A percentile compares a stretch with the other conserved stretches of the same genome.
Evolutionary conservation across 2,888 invertebrate species (phyloP).

Genomic region (Empis livida): DNA sequence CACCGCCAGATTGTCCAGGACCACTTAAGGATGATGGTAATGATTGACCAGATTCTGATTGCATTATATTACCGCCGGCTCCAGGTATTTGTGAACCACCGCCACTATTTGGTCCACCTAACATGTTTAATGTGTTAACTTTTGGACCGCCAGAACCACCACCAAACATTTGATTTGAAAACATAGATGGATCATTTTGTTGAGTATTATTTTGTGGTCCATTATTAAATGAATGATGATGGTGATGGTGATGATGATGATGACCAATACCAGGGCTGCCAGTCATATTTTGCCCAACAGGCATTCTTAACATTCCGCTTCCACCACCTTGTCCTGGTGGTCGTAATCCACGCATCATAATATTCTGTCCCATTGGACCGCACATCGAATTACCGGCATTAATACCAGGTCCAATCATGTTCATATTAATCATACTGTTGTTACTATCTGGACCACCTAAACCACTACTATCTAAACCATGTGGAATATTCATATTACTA

Average conservation of each 20-base stretch:
- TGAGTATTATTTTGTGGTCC: slow-evolving; percentile 17
- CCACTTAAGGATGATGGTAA: slow-evolving; percentile 69
- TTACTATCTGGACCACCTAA: slow-evolving; percentile 27
- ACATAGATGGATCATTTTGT: slow-evolving; percentile 20
- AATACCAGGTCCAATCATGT: slow-evolving; percentile 12
- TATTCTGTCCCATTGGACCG: slow-evolving; percentile 21
- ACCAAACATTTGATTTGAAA: slow-evolving; percentile 39
- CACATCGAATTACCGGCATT: slow-evolving; percentile 15
- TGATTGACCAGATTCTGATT: slow-evolving; percentile 56
- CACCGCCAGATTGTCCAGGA: slow-evolving; percentile 21
- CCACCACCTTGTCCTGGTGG: slow-evolving; percentile 29
- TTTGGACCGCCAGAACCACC: slow-evolving; percentile 19
- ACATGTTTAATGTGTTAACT: not conserved
- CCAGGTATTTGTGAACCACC: slow-evolving; percentile 11
- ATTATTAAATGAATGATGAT: slow-evolving; percentile 17
- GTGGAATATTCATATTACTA: slow-evolving; percentile 30
- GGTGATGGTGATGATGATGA: slow-evolving; percentile 25
- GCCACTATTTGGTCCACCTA: slow-evolving; percentile 26
- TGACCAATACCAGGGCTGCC: slow-evolving; percentile 14
- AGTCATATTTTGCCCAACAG: slow-evolving; percentile 16
- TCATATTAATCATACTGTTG: slow-evolving; percentile 31
- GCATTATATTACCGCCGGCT: slow-evolving; percentile 12
- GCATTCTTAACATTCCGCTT: slow-evolving; percentile 19
- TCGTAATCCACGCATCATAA: slow-evolving; percentile 40
- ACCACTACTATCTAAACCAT: slow-evolving; percentile 17